phyloP scores from a whole-genome alignment of 2,888 invertebrate genomes.

The Sclerodermus sp. region DNA sequence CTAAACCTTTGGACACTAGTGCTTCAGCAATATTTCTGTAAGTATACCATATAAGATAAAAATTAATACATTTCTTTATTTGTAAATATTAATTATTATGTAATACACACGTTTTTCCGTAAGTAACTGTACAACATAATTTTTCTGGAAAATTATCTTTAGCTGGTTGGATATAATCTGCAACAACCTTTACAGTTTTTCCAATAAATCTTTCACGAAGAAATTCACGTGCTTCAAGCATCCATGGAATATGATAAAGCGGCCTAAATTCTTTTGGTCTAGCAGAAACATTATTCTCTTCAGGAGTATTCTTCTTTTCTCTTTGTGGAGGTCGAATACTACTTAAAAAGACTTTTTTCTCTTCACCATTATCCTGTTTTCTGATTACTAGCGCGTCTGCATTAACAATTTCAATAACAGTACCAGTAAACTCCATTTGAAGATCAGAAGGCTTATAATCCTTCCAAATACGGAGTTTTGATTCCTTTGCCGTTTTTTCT shows the following conservation, averaged over 20 bases:
- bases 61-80: background rate
- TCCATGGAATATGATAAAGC: slow-evolving; percentile 96
- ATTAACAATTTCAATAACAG: slow-evolving; percentile 87
- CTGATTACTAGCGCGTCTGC: slow-evolving; percentile 92
- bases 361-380: slow-evolving; percentile 73
- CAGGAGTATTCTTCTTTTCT: slow-evolving; percentile 57
- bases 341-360: slow-evolving; percentile 92
- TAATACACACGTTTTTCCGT: slow-evolving; percentile 74
- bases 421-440: slow-evolving; percentile 76
- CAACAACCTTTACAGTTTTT: slow-evolving; percentile 87
- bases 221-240: slow-evolving; percentile 98
- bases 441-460: slow-evolving; percentile 81
- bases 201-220: slow-evolving; percentile 93
- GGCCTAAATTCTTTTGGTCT: slow-evolving; percentile 81
- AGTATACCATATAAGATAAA: slow-evolving; percentile 11
- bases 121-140: slow-evolving; percentile 87
- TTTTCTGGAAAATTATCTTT: slow-evolving; percentile 94
- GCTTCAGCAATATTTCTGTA: slow-evolving; percentile 90
- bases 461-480: slow-evolving; percentile 85
- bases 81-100: slow-evolving; percentile 2
- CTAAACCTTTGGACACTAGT: slow-evolving; percentile 87
- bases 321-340: slow-evolving; percentile 91
- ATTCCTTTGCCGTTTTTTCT: slow-evolving; percentile 86
- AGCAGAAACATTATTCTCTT: slow-evolving; percentile 69
- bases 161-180: slow-evolving; percentile 96